A percentile compares a stretch with the other conserved stretches of the same genome.
Conservation (phyloP, 2,797 vertebrate genomes). For the Enteromius fasciolatus region DNA sequence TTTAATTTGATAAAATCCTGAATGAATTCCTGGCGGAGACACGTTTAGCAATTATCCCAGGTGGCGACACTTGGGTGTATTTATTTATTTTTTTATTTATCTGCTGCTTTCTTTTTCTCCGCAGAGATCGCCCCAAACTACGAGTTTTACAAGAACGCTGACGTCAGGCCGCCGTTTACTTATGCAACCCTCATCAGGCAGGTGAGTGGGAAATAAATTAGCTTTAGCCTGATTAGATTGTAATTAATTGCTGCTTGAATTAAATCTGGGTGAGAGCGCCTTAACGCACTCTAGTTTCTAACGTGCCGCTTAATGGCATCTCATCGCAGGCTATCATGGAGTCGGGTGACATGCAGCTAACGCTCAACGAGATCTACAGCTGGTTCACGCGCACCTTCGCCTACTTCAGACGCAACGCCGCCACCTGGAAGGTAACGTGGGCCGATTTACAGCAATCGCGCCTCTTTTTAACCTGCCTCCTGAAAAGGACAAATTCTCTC, state of each 20-base stretch:
- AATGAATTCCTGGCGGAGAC: constrained; percentile 77
- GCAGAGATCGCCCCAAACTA: constrained; percentile 99
- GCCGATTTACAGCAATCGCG: constrained; percentile 85
- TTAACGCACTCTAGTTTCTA: constrained; percentile 84
- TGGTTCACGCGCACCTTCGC: constrained; percentile 99
- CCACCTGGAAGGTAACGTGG: constrained; percentile 97
- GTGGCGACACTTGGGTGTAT: constrained; percentile 74
- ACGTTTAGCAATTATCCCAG: constrained; percentile 82
- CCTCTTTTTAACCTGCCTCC: constrained; percentile 87
- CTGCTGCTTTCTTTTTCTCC: background rate
- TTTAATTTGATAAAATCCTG: constrained; percentile 78
- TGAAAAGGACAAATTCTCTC: constrained; percentile 84
- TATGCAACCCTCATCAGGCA: constrained; percentile 99
- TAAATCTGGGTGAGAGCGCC: constrained; percentile 61
- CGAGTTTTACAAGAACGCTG: constrained; percentile 99
- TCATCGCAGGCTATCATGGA: constrained; percentile 99
- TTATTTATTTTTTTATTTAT: constrained; percentile 66
- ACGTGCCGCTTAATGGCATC: constrained; percentile 91
- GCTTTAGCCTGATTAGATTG: constrained; percentile 91
- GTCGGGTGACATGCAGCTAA: constrained; percentile 98
- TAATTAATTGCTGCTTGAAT: constrained; percentile 90
- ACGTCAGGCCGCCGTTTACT: constrained; percentile 99
- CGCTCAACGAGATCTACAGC: constrained; percentile 99
- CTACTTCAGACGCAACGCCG: constrained; percentile 99
- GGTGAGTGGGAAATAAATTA: constrained; percentile 92